phyloP scores from a whole-genome alignment of 2,888 invertebrate species.

The Dryococelus australis region DNA sequence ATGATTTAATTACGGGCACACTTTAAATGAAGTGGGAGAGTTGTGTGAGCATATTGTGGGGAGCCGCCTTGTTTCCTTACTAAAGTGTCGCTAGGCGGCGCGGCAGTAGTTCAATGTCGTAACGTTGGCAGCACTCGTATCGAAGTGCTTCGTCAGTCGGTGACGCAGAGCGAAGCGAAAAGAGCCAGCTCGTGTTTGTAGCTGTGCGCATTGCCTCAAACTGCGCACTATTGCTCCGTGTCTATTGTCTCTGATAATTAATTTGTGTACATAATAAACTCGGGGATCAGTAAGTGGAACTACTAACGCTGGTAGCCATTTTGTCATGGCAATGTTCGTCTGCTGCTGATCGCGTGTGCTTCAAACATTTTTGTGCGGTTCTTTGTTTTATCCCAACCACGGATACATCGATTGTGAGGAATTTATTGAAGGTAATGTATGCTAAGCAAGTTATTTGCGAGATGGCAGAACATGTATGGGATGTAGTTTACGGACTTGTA shows the following conservation, averaged over 20 bases:
- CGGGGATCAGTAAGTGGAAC: neutral
- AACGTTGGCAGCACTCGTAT: neutral
- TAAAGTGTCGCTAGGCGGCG: no score
- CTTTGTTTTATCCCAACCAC: neutral
- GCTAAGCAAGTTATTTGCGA: neutral
- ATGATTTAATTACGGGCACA: no score
- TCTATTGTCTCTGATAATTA: neutral
- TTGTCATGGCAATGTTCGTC: neutral
- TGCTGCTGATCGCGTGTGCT: neutral
- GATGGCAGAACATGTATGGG: no score
- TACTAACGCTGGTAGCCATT: neutral
- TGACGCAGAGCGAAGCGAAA: neutral
- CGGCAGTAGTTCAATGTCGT: neutral
- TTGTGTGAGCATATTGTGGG: no score
- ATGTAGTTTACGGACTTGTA: no score
- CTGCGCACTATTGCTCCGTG: neutral
- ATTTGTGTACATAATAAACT: neutral
- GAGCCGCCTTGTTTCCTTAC: no score
- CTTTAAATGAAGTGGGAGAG: no score
- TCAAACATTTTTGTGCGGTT: neutral
- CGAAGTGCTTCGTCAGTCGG: conserved; percentile 7
- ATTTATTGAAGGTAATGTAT: neutral
- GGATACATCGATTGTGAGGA: neutral
- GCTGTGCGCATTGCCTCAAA: neutral
- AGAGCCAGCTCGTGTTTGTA: neutral